Conservation (phyloP, 2,113 vertebrate genomes). For the Columba livia region DNA sequence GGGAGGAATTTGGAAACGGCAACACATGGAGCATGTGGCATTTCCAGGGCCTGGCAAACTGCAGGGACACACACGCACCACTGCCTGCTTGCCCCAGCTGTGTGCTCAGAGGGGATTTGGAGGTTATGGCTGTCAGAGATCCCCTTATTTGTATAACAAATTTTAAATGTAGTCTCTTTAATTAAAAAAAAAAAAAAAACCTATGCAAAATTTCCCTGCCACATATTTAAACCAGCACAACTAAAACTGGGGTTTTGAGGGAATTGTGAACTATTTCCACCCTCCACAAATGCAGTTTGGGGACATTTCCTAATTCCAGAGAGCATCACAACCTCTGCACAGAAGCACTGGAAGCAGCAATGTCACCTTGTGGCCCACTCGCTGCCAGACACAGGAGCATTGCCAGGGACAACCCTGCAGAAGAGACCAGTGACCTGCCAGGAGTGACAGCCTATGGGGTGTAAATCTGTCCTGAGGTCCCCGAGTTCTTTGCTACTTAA, state of each 20-base stretch:
- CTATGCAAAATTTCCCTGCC: no score
- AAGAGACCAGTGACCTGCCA: background rate
- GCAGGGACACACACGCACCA: background rate
- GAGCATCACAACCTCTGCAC: background rate
- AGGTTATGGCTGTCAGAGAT: background rate
- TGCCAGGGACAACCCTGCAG: background rate
- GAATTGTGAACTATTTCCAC: background rate
- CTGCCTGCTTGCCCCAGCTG: background rate
- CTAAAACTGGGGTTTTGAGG: background rate
- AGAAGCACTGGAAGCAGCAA: background rate
- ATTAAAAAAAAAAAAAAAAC: background rate
- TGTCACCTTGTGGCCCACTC: background rate
- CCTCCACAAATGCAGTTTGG: background rate
- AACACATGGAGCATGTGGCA: background rate
- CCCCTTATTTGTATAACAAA: background rate
- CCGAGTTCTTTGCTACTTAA: background rate
- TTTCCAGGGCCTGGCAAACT: slow-evolving; percentile 21
- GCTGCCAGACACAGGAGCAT: fast-evolving
- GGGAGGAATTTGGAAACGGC: slow-evolving; percentile 16
- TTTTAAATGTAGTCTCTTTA: background rate
- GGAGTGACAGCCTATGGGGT: background rate
- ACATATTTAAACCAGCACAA: background rate
- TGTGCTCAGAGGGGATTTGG: background rate
- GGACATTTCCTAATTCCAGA: background rate
- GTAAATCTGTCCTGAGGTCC: background rate